Percentiles rank a stretch among this genome's conserved stretches.
Evolutionary conservation across 1,140 invertebrate genomes (phyloP).

Genomic region (Macrocentrus cingulum): DNA sequence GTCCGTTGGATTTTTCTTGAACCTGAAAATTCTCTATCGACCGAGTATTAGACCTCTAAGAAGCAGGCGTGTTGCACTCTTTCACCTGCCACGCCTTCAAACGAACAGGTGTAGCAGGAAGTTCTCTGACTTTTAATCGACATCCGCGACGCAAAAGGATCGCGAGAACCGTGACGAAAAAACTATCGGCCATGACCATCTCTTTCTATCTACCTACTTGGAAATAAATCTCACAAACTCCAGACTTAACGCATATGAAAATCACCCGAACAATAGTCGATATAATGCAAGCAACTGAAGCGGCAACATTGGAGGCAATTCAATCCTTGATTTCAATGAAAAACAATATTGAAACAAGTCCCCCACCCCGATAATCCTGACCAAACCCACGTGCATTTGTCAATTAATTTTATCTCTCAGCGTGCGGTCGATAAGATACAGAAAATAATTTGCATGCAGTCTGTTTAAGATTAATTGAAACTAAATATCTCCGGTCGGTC

Average conservation of each 20-base stretch:
- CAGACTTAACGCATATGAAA: no score
- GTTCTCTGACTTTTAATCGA: slow-evolving; percentile 12
- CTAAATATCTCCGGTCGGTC: no score
- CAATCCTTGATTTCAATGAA: no score
- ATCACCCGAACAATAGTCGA: no score
- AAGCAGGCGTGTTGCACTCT: neutral
- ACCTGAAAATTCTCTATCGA: neutral
- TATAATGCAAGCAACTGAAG: no score
- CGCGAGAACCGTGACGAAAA: slow-evolving; percentile 20
- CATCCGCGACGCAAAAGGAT: slow-evolving; percentile 13
- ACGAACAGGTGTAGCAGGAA: slow-evolving; percentile 23
- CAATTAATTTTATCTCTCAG: neutral
- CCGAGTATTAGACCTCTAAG: neutral
- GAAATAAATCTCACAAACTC: no score
- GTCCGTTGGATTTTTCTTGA: neutral
- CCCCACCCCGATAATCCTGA: neutral
- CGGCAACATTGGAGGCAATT: no score
- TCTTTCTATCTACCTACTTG: neutral
- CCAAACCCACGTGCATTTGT: neutral
- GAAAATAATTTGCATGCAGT: no score
- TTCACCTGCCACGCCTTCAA: slow-evolving; percentile 16
- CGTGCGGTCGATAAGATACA: no score
- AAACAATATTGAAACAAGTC: no score
- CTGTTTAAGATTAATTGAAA: no score
- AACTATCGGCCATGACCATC: slow-evolving; percentile 23